A percentile compares a stretch with the other conserved stretches of the same genome.
These are phyloP conservation scores for Pardalotus punctatus DNA, from an alignment of 2,113 vertebrate genomes.

Conservation along the genomic window DNA sequence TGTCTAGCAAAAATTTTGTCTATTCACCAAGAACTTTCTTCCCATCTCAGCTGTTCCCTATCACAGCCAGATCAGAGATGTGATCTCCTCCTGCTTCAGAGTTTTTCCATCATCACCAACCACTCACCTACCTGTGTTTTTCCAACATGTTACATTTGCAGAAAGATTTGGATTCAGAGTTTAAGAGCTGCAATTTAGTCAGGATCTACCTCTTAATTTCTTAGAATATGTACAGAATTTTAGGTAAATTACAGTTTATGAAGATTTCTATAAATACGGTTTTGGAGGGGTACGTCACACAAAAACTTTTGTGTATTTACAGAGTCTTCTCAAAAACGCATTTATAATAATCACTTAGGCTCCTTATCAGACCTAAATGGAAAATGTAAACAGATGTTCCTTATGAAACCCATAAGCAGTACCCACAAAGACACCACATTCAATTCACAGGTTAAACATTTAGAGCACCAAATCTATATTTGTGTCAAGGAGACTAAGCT, in stretches of 20 bases:
- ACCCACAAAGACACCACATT: not conserved
- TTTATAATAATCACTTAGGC: not conserved
- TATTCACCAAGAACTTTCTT: not conserved
- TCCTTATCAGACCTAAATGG: not conserved
- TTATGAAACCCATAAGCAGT: not conserved
- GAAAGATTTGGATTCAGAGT: not conserved
- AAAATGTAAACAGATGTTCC: not conserved
- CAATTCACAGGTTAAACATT: not conserved
- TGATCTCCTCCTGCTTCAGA: not conserved
- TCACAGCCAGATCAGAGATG: not conserved
- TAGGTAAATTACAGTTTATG: not conserved
- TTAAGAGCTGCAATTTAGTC: not conserved
- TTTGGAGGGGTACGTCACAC: rapidly evolving
- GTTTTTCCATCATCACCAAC: not conserved
- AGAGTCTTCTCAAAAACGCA: not conserved
- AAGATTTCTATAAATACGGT: not conserved
- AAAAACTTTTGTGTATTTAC: not conserved
- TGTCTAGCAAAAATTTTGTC: not conserved
- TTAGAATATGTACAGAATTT: not conserved
- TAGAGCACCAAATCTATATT: not conserved
- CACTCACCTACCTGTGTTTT: not conserved
- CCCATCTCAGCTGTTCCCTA: not conserved
- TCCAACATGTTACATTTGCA: not conserved
- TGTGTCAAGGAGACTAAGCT: not conserved
- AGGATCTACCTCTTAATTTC: not conserved